A percentile compares a stretch with the other conserved stretches of the same genome.
phyloP scores from a whole-genome alignment of 1,140 invertebrate genomes.

The Samia ricini region DNA sequence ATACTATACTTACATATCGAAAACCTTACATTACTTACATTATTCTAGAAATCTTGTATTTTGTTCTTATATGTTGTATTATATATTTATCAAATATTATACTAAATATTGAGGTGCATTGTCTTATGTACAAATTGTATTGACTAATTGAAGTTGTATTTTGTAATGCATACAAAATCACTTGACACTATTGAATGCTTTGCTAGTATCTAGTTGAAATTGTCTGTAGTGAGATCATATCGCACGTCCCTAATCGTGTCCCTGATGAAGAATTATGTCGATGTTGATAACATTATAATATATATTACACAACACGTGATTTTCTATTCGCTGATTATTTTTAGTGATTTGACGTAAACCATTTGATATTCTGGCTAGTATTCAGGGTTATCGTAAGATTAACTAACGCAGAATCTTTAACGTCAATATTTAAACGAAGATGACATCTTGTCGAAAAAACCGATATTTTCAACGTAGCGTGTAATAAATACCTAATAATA shows the following conservation, averaged over 20 bases:
- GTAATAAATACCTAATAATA: neutral
- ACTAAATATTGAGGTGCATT: too few species aligned
- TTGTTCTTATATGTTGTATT: too few species aligned
- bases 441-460: neutral
- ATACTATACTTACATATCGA: too few species aligned
- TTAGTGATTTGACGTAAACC: constrained; percentile 51
- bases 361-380: constrained; percentile 48
- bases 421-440: neutral
- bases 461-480: neutral
- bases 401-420: neutral
- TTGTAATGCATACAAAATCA: neutral
- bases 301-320: constrained; percentile 34
- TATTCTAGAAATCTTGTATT: too few species aligned
- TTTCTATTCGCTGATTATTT: constrained; percentile 50
- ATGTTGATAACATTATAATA: constrained; percentile 48
- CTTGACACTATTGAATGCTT: neutral
- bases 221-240: constrained; percentile 30
- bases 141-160: neutral
- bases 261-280: constrained; percentile 59
- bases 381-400: constrained; percentile 23
- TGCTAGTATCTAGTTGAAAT: neutral
- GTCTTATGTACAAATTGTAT: too few species aligned
- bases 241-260: constrained; percentile 44
- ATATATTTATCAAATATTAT: too few species aligned
- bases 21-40: too few species aligned